These are phyloP conservation scores for Unio delphinus DNA, from an alignment of 2,888 invertebrate species.

Conservation along the genomic window DNA sequence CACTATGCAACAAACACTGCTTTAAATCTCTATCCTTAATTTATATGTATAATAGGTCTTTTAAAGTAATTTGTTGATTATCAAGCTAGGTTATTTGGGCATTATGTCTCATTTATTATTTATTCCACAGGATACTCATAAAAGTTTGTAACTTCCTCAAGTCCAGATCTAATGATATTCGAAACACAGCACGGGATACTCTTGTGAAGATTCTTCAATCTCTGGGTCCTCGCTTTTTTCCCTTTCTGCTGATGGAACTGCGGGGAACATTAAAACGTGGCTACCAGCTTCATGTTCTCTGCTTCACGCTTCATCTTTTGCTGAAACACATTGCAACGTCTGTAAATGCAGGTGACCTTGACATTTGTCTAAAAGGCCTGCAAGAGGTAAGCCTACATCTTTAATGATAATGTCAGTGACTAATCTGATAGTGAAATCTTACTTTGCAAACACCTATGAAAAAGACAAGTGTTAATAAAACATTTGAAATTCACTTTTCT, in stretches of 20 bases:
- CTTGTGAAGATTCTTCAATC: constrained; percentile 90
- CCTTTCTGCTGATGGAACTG: constrained; percentile 85
- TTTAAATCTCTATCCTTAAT: too few species aligned
- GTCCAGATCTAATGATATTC: constrained; percentile 88
- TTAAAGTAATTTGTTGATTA: too few species aligned
- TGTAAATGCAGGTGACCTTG: constrained; percentile 86
- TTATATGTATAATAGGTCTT: too few species aligned
- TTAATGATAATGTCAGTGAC: not conserved
- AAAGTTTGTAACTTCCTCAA: constrained; percentile 92
- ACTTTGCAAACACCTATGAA: too few species aligned
- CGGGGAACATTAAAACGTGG: constrained; percentile 86
- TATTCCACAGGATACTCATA: constrained; percentile 61
- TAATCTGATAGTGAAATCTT: not conserved
- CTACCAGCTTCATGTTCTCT: constrained; percentile 92
- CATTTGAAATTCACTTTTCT: not conserved
- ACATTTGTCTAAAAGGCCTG: constrained; percentile 83
- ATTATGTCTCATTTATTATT: not conserved
- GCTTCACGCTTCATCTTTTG: constrained; percentile 89
- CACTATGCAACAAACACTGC: too few species aligned
- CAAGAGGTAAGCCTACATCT: constrained; percentile 76
- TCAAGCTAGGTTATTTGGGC: not conserved
- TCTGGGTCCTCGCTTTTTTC: constrained; percentile 87
- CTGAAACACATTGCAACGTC: constrained; percentile 81
- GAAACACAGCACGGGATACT: constrained; percentile 89
- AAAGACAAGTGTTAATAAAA: too few species aligned